Evolutionary conservation across 92 coral and sea anemone species (phyloP), one percentile per base, ranked within the genome.

Genomic region (Porites divaricata): DNA sequence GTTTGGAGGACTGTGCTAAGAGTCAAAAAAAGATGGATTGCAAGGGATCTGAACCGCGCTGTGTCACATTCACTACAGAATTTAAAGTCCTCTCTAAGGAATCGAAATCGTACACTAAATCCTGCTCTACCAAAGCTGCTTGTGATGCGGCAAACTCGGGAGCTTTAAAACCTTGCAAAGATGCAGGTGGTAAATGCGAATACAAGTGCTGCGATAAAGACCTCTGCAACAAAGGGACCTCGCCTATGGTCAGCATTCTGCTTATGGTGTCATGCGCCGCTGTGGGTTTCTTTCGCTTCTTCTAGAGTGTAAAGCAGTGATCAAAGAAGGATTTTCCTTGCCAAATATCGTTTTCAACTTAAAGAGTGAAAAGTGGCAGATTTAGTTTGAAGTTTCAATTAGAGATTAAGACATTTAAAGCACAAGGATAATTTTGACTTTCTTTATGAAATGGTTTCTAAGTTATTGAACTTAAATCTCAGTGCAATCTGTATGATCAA

Each of bases 1-100:
- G 80, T 45, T 54, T 74, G 70, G 74, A 48, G 0, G 73, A 58
- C 24, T 85, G 84, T 54, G 59, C 49, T 14, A 59, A 78, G 5
- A 35, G 9, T 19, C 6, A 69, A 20, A 20, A 66, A 12, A 79
- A 85, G 24, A 5, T 2, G 4, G 13, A 21, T 25, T 85, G 89
- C 19, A 35, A 3, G 45, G 3, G 17, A 1, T 1, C 0, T 1
- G 1, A 15, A 2, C 49, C 49, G 12, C 22, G 24, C 25, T 72
- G 77, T 26, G 2, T 7, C 23, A 51, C 16, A 7, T 25, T 49
- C 2, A 21, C 65, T 20, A 0, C 14, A 5, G 63, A 53, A 8
- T 54, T 1, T 56, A 54, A 52, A 14, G 8, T n/a, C 1, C 14
- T 15, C 13, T 8, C 4, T 59, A 20, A 19, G 9, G 1, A 49